These are phyloP conservation scores for Apamea monoglypha DNA, from an alignment of 2,888 invertebrate species.

Conservation along the genomic window DNA sequence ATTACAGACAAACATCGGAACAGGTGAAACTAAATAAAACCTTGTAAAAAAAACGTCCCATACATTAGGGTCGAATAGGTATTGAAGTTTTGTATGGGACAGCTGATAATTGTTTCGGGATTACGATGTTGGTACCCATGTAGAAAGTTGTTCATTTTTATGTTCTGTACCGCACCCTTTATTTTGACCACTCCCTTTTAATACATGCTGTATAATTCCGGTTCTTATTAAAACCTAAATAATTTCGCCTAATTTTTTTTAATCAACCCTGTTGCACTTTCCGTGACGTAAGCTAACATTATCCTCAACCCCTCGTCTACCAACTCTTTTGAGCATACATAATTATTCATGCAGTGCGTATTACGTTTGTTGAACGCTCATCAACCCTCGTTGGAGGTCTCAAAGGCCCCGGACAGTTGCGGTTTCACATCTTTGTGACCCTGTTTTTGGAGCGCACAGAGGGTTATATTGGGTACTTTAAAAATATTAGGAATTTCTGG, in stretches of 20 bases:
- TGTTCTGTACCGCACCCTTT: background rate
- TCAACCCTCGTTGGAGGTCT: constrained; percentile 61
- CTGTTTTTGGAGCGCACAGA: constrained; percentile 45
- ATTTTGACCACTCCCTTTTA: background rate
- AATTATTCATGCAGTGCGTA: constrained; percentile 67
- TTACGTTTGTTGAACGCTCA: constrained; percentile 63
- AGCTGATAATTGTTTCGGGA: too few species aligned
- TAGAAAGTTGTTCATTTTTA: background rate
- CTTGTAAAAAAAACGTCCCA: too few species aligned
- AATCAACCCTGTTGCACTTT: constrained; percentile 10
- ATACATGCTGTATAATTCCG: background rate
- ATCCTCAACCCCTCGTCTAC: constrained; percentile 10
- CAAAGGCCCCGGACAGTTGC: constrained; percentile 69
- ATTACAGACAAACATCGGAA: too few species aligned
- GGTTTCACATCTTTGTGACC: constrained; percentile 69
- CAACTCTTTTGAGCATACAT: constrained; percentile 53
- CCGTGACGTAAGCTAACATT: constrained; percentile 49
- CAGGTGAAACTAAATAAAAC: too few species aligned
- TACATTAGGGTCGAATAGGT: too few species aligned
- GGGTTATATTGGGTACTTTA: constrained; percentile 45
- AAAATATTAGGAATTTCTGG: constrained; percentile 55
- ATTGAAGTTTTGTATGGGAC: too few species aligned
- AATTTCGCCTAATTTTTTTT: too few species aligned
- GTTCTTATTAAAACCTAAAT: background rate
- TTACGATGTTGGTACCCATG: background rate